A percentile compares a stretch with the other conserved stretches of the same genome.
Conservation (phyloP, 2,797 vertebrate genomes). For the Epinephelus malabaricus region DNA sequence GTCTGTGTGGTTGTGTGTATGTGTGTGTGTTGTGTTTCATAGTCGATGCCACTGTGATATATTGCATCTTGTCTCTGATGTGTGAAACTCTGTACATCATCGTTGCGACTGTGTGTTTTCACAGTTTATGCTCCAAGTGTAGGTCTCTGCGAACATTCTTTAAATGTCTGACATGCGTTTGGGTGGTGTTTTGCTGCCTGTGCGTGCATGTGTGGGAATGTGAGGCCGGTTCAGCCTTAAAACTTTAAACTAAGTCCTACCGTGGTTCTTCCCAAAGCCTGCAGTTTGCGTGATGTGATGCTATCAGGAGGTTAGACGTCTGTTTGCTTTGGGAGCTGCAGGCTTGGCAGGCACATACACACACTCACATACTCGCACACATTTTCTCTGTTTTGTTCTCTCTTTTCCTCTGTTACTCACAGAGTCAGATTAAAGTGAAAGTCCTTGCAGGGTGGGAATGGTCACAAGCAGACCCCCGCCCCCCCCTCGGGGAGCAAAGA, state of each 20-base stretch:
- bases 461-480: slow-evolving; percentile 61
- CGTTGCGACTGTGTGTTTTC: slow-evolving; percentile 19
- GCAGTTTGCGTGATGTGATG: slow-evolving; percentile 75
- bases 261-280: slow-evolving; percentile 64
- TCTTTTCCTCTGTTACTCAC: slow-evolving; percentile 53
- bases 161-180: slow-evolving; percentile 30
- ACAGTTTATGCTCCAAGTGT: slow-evolving; percentile 37
- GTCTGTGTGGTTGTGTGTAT: neutral
- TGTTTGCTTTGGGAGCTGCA: slow-evolving; percentile 79
- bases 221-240: slow-evolving; percentile 47
- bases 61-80: slow-evolving; percentile 34
- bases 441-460: slow-evolving; percentile 78
- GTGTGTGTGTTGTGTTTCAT: slow-evolving; percentile 35
- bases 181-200: slow-evolving; percentile 10
- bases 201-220: slow-evolving; percentile 66
- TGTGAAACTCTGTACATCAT: slow-evolving; percentile 39
- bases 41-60: slow-evolving; percentile 39
- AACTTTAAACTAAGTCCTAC: slow-evolving; percentile 63
- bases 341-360: slow-evolving; percentile 31
- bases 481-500: slow-evolving; percentile 73
- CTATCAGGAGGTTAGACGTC: slow-evolving; percentile 78
- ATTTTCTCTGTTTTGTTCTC: slow-evolving; percentile 50
- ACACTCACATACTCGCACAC: slow-evolving; percentile 27
- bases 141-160: slow-evolving; percentile 47
- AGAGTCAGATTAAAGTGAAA: slow-evolving; percentile 74